Evolutionary conservation across 2,113 vertebrate genomes (phyloP), one percentile per base, ranked within the genome.

Genomic region (Neodon shergylaensis): DNA sequence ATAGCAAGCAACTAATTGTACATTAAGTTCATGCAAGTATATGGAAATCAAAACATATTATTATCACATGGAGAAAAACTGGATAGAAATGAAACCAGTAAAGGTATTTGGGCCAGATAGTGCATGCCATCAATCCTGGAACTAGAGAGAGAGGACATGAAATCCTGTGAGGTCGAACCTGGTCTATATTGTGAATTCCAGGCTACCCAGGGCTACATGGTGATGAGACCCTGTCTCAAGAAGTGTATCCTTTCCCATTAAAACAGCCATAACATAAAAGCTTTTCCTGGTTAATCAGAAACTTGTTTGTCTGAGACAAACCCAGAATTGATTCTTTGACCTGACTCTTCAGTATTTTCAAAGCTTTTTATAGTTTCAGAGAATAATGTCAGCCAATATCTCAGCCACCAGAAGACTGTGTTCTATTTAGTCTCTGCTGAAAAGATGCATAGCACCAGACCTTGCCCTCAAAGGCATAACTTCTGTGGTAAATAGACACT

Each of bases 261-360:
- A 44, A 4, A 95, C 24, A 58, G 26, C 5, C 9, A 26, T 1
- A 39, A 54, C 26, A 5, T 21, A 76, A 81, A 68, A n/a, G 5
- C 36, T 49, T 90, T 85, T 86, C 52, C 87, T 54, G 13, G 21
- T 85, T 68, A 97, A 65, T 90, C 79, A 47, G 26, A 85, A 96
- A 52, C 36, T 42, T 22, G 36, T 47, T 95, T 94, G 52, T 89
- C 33, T 88, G 63, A 87, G 44, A 89, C 84, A 22, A 76, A 77
- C 33, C 49, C 36, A 81, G 13, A 85, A 70, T 88, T 26, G 5
- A 63, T 76, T 61, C 26, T 52, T 92, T 65, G n/a, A 14, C 26
- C 39, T 85, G 22, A 11, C 5, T 93, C 68, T 85, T 83, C 68
- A 16, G 26, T 16, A 21, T 19, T 73, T n/a, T 39, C 39, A 63